These are phyloP conservation scores for Marmota flaviventris DNA, from an alignment of 2,113 vertebrate species.

Conservation along the genomic window DNA sequence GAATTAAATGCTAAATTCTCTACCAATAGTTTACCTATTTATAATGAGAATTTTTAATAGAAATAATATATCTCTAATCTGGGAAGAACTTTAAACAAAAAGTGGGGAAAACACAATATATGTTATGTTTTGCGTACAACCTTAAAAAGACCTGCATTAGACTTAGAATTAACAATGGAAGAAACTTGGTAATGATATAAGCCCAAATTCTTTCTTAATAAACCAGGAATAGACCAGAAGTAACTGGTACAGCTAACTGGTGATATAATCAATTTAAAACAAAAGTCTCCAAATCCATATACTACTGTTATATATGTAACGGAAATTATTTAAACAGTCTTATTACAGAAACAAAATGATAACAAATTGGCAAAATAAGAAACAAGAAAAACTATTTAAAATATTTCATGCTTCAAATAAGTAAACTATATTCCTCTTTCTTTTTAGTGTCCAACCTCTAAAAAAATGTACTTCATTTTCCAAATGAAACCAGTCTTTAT, in stretches of 20 bases:
- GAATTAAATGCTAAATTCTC: conserved; percentile 37
- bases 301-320: neutral
- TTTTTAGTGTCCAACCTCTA: neutral
- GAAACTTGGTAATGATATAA: neutral
- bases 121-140: neutral
- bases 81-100: neutral
- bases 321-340: neutral
- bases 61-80: neutral
- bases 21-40: neutral
- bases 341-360: conserved; percentile 48
- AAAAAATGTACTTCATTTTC: neutral
- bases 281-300: neutral
- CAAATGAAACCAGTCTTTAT: neutral
- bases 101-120: neutral
- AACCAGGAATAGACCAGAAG: neutral
- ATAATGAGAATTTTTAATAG: neutral
- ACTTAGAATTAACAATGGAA: conserved; percentile 32
- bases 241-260: neutral
- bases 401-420: neutral
- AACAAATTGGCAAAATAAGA: neutral
- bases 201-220: conserved; percentile 14
- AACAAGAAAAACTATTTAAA: conserved; percentile 24
- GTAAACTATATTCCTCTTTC: neutral
- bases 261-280: conserved; percentile 32
- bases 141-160: neutral